Evolutionary conservation across 2,113 vertebrate genomes (phyloP).

Genomic region (Myocastor coypus): DNA sequence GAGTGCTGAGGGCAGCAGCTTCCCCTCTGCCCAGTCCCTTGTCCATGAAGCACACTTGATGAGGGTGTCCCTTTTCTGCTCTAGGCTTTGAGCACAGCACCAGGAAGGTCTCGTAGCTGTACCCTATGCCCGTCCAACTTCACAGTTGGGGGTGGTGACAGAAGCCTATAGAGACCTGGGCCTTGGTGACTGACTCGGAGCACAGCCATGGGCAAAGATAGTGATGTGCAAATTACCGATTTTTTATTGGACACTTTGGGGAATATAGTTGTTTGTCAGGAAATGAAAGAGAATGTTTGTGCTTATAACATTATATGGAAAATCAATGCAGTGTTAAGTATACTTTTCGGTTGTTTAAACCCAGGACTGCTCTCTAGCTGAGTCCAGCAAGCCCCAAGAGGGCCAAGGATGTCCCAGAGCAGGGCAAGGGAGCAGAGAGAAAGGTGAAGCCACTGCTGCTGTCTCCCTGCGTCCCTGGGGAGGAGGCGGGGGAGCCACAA

Average conservation of each 20-base stretch:
- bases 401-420: neutral
- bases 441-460: conserved; percentile 50
- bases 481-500: neutral
- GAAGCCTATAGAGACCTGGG: neutral
- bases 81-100: neutral
- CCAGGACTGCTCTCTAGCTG: conserved; percentile 69
- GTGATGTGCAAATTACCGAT: conserved; percentile 73
- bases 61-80: neutral
- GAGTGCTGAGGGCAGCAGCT: neutral
- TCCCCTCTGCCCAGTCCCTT: neutral
- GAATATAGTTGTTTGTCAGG: conserved; percentile 81
- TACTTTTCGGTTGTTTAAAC: conserved; percentile 74
- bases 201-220: conserved; percentile 29
- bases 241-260: conserved; percentile 80
- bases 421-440: neutral
- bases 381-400: conserved; percentile 66
- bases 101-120: neutral
- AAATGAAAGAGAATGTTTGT: conserved; percentile 84
- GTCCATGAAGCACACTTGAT: neutral
- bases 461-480: neutral
- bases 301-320: conserved; percentile 83
- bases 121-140: neutral
- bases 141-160: neutral
- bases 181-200: neutral
- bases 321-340: conserved; percentile 79